A percentile compares a stretch with the other conserved stretches of the same genome.
Conservation (phyloP, 2,113 vertebrate species). For the Gymnogyps californianus region DNA sequence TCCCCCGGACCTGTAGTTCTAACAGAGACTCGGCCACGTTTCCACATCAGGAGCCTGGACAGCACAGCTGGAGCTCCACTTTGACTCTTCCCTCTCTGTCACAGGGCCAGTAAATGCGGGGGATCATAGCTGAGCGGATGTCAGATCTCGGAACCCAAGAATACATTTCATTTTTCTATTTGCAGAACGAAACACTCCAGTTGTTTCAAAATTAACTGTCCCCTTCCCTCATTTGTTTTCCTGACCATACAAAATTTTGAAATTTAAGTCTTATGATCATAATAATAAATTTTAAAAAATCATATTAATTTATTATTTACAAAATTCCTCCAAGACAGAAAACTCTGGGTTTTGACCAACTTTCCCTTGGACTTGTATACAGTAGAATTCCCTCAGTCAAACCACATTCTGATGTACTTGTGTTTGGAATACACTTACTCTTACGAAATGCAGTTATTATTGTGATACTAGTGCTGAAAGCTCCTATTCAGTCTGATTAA, state of each 20-base stretch:
- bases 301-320: too few species aligned
- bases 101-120: accelerated
- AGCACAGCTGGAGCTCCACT: background rate
- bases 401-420: too few species aligned
- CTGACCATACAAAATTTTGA: background rate
- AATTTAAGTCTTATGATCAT: background rate
- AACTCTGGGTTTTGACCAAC: background rate
- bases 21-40: background rate
- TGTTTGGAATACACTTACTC: background rate
- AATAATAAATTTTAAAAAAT: too few species aligned
- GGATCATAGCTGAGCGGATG: background rate
- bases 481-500: background rate
- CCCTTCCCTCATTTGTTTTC: background rate
- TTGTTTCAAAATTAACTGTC: background rate
- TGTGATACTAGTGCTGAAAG: background rate
- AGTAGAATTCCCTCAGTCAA: background rate
- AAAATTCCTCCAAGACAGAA: background rate
- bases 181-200: background rate
- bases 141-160: background rate
- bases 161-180: background rate
- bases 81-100: background rate
- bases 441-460: background rate
- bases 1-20: background rate
- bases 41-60: background rate
- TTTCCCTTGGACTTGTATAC: background rate